A percentile compares a stretch with the other conserved stretches of the same genome.
phyloP scores from a whole-genome alignment of 2,888 invertebrate species.

The Drosophila nigricruria region DNA sequence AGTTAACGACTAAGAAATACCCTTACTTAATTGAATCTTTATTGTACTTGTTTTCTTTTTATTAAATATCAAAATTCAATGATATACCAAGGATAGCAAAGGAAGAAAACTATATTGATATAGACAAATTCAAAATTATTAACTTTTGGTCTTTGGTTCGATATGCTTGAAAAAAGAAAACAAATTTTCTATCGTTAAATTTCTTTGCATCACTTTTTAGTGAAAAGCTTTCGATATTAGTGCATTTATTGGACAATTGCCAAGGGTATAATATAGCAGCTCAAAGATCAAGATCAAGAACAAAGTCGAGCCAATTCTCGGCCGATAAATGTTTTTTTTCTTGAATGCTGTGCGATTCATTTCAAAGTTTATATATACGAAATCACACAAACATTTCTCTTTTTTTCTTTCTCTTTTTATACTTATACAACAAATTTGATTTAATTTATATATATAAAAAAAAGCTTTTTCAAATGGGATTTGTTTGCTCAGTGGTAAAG shows the following conservation, averaged over 20 bases:
- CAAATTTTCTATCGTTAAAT: neutral
- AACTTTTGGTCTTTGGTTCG: too few relatives aligned
- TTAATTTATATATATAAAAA: constrained; percentile 11
- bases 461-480: constrained; percentile 20
- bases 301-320: constrained; percentile 27
- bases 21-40: neutral
- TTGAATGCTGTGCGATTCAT: neutral
- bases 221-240: constrained; percentile 3
- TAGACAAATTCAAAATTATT: too few relatives aligned
- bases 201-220: neutral
- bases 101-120: too few relatives aligned
- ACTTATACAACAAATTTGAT: constrained; percentile 17
- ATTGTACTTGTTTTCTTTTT: neutral
- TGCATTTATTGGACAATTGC: constrained; percentile 22
- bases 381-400: constrained; percentile 7
- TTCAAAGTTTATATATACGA: neutral
- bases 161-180: neutral
- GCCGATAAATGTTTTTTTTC: constrained; percentile 1
- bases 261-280: constrained; percentile 10
- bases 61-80: neutral
- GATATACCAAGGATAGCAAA: too few relatives aligned
- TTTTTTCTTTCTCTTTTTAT: constrained; percentile 1
- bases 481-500: constrained; percentile 11
- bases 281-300: constrained; percentile 33
- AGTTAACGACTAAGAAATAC: neutral